Percentiles rank a stretch among this genome's conserved stretches.
These are phyloP conservation scores for Mionectes macconnelli DNA, from an alignment of 2,113 vertebrate species.

Conservation along the genomic window DNA sequence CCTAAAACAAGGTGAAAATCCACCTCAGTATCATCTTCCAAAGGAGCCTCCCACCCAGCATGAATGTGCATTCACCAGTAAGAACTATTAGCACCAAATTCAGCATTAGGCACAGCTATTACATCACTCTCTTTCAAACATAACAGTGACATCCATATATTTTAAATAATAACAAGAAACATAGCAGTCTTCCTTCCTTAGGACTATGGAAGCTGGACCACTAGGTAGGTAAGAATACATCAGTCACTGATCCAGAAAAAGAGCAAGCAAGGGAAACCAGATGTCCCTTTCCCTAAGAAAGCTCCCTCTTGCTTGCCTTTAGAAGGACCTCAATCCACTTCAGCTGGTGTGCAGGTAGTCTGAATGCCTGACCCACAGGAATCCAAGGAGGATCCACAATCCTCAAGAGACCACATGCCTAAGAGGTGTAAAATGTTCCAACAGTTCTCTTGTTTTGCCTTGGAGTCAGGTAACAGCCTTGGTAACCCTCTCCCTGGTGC, in stretches of 20 bases:
- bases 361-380: background rate
- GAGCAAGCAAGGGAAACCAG: background rate
- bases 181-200: background rate
- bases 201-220: background rate
- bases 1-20: background rate
- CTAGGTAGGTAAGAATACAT: background rate
- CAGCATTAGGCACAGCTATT: background rate
- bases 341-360: background rate
- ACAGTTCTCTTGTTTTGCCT: background rate
- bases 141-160: background rate
- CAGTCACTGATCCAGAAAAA: background rate
- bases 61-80: background rate
- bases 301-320: background rate
- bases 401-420: background rate
- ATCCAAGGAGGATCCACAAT: background rate
- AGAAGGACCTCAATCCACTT: background rate
- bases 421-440: background rate
- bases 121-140: background rate
- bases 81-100: background rate
- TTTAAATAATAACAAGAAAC: background rate
- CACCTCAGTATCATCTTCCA: background rate
- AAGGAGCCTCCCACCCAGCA: background rate
- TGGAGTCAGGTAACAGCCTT: background rate
- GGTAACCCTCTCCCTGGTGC: background rate
- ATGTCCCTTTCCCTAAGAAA: background rate